A percentile compares a stretch with the other conserved stretches of the same genome.
Evolutionary conservation across 2,113 vertebrate species (phyloP).

Genomic region (Trematomus loennbergii): DNA sequence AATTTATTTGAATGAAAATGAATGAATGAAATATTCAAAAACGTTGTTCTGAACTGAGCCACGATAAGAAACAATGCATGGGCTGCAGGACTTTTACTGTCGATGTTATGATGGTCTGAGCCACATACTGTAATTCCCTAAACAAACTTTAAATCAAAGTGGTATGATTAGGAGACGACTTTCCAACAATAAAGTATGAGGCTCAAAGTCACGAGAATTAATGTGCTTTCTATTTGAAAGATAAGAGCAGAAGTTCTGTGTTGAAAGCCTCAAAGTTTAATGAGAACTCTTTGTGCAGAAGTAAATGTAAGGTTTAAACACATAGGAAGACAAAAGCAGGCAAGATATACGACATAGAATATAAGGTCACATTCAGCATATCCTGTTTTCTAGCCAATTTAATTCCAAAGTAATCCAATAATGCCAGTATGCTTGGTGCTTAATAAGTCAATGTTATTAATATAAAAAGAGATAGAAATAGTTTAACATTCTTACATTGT

Average conservation of each 20-base stretch:
- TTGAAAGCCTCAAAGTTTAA: not conserved
- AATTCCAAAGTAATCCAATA: no score
- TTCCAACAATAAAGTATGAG: slow-evolving; percentile 24
- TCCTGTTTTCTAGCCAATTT: no score
- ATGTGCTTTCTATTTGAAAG: slow-evolving; percentile 23
- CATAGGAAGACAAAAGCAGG: no score
- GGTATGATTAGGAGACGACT: slow-evolving; percentile 8
- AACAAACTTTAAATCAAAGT: slow-evolving; percentile 21
- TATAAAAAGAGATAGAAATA: not conserved
- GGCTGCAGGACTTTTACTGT: no score
- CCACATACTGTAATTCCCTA: not conserved
- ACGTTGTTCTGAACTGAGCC: not conserved
- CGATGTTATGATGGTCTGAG: not conserved
- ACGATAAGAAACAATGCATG: no score
- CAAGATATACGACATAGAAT: no score
- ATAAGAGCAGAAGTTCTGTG: not conserved
- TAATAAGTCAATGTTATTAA: not conserved
- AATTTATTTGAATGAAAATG: not conserved
- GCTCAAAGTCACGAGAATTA: slow-evolving; percentile 3
- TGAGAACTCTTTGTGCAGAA: not conserved
- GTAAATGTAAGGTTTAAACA: not conserved
- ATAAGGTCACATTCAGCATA: no score
- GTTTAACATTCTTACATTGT: not conserved
- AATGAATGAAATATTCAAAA: not conserved
- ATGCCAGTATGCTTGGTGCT: not conserved